Base-by-base conservation (phyloP, 2,797 vertebrate genomes). In the Tadarida brasiliensis region DNA sequence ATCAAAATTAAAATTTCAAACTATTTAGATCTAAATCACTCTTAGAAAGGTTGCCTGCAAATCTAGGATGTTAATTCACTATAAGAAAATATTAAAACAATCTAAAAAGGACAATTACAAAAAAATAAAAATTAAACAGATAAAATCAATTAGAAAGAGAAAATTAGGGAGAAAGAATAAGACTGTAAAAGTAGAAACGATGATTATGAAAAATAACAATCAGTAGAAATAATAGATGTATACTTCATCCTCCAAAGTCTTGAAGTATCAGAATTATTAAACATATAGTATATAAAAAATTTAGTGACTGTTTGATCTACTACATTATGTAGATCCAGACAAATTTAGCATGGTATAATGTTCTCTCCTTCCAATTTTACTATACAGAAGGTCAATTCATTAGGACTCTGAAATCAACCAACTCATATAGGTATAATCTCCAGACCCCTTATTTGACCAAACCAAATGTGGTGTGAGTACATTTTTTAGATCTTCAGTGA, bases 1-100 rank as follows among this genome's bases (percentile, higher is more conserved):
- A 84, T 54, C 35, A 70, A 74, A 84, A 57, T 54, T 81, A 73
- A 35, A 74, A 44, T 91, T 74, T 91, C 68, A 82, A 90, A 35
- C 33, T 33, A 56, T 77, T 33, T 33, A 85, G 24, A 57, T 89
- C 16, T 67, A 61, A 82, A 61, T 49, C 74, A 56, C 3, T 9
- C 33, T 67, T 49, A 59, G 24, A 65, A 86, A 94, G 1, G 28
- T 2, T 61, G 26, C 15, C 63, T 83, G 3, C 63, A 91, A 87
- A 24, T 54, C 44, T 7, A 78, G 33, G 12, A 28, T 65, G 11
- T 54, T 94, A 67, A 59, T 91, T n/a, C 11, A 35, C 49, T 68
- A 22, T 30, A 73, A 67, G 83, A 24, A 28, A 24, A 51, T 78
- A 85, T 63, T 63, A 76, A 30, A 85, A 78, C 7, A 54, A 70